Percentiles rank a stretch among this genome's conserved stretches.
These are phyloP conservation scores for Rattus norvegicus DNA, from an alignment of 2,113 vertebrate species.

Conservation along the genomic window GRCr8 NC_086019.1:22879501-22880000, in stretches of 20 bases:
- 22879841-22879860: not conserved
- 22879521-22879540: constrained; percentile 61
- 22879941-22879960: not conserved
- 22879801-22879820: fast-evolving
- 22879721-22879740: not conserved
- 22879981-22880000: not conserved
- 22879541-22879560: constrained; percentile 53
- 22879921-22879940: not conserved
- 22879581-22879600: constrained; percentile 37
- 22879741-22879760: not conserved
- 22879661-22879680: not conserved
- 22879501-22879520: constrained; percentile 52
- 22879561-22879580: constrained; percentile 38
- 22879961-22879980: not conserved
- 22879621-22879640: not conserved
- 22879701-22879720: not conserved
- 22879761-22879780: not conserved
- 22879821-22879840: not conserved
- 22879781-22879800: not conserved
- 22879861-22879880: not conserved
- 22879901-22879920: not conserved
- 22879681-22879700: not conserved
- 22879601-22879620: not conserved
- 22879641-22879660: not conserved
- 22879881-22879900: not conserved